phyloP scores from a whole-genome alignment of 2,113 vertebrate species.

The Mungos mungo region DNA sequence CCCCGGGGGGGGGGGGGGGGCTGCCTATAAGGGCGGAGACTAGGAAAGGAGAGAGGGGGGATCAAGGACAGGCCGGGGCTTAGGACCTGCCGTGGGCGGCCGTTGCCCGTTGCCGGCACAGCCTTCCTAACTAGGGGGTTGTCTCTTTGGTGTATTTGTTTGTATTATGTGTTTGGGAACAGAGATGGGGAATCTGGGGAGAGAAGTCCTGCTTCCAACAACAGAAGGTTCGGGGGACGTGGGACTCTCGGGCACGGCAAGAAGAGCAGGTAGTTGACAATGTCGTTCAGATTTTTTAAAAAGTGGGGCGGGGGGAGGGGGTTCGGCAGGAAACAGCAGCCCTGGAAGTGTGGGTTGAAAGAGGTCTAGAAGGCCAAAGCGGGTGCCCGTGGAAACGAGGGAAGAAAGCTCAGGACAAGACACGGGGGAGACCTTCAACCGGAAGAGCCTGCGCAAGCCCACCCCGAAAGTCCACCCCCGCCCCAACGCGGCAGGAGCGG shows the following conservation, averaged over 20 bases:
- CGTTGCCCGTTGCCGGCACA: neutral
- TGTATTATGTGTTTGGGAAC: neutral
- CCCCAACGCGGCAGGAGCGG: neutral
- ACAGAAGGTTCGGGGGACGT: neutral
- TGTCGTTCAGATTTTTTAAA: neutral
- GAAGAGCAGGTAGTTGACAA: neutral
- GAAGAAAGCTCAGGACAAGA: neutral
- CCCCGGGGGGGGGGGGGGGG: too few species aligned
- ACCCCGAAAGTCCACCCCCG: neutral
- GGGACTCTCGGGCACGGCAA: neutral
- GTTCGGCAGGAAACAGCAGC: neutral
- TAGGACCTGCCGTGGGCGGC: neutral
- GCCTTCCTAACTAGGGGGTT: neutral
- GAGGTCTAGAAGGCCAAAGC: neutral
- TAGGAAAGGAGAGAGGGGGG: neutral
- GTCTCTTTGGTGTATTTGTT: neutral
- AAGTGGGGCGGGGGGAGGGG: accelerated
- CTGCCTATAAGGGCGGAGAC: neutral
- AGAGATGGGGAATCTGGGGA: neutral
- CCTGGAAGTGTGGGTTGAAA: neutral
- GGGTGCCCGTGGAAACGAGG: neutral
- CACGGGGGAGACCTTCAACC: neutral
- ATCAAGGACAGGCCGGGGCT: neutral
- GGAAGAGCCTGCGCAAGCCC: neutral
- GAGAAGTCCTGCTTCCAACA: neutral